phyloP scores from a whole-genome alignment of 2,113 vertebrate species.

The Cynocephalus volans region DNA sequence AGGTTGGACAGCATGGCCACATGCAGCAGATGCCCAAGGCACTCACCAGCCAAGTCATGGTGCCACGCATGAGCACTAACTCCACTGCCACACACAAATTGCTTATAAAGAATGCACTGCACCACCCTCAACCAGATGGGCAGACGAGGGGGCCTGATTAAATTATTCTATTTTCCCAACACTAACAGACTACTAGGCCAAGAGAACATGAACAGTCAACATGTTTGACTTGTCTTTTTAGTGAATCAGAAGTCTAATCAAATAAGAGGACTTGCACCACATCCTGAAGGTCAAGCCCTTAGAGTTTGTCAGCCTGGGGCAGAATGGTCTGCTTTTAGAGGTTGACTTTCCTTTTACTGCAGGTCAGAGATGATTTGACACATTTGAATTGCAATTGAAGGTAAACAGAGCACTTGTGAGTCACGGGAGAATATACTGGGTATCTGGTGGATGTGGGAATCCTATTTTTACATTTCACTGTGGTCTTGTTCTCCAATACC shows the following conservation, averaged over 20 bases:
- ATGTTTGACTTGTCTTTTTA: slow-evolving; percentile 45
- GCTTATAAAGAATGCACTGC: too few species aligned
- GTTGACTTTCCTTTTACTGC: neutral
- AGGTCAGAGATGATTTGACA: slow-evolving; percentile 83
- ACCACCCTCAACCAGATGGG: too few species aligned
- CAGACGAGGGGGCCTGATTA: too few species aligned
- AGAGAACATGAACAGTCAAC: slow-evolving; percentile 50
- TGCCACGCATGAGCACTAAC: too few species aligned
- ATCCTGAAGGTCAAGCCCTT: slow-evolving; percentile 60
- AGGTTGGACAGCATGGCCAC: too few species aligned
- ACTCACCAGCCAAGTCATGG: too few species aligned
- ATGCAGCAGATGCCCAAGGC: too few species aligned
- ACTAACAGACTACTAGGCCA: slow-evolving; percentile 18
- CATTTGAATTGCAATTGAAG: slow-evolving; percentile 86
- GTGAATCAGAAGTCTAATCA: slow-evolving; percentile 63
- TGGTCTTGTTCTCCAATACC: slow-evolving; percentile 86
- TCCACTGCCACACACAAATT: too few species aligned
- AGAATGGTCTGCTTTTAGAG: neutral
- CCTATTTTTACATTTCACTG: slow-evolving; percentile 83
- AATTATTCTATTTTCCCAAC: too few species aligned
- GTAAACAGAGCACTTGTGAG: slow-evolving; percentile 83
- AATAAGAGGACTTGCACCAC: neutral
- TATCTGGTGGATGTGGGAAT: slow-evolving; percentile 81
- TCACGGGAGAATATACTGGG: slow-evolving; percentile 80
- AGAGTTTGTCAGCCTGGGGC: neutral